Evolutionary conservation across 2,888 invertebrate genomes (phyloP), one percentile per base, ranked within the genome.

Genomic region (Seira sanloemensis): DNA sequence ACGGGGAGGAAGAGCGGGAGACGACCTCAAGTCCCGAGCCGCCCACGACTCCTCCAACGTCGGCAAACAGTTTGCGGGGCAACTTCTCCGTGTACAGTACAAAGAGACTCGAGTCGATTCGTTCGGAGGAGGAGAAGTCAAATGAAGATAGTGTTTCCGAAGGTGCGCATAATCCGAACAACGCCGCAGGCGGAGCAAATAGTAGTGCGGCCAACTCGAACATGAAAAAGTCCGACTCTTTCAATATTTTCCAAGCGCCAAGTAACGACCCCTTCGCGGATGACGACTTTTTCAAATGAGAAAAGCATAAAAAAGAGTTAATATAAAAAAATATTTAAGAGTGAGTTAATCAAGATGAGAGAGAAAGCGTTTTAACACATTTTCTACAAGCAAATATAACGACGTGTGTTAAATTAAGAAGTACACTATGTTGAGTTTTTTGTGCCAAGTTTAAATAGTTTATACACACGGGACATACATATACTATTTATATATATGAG

Each of bases 241-340:
- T 97, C 7, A 97, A 97, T 91, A 97, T 97, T 90, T 97, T 97
- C 92, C 95, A 95, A 2, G 93, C 96, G 73, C 96, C 96, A 90
- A 94, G 94, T 67, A 74, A 84, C 62, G 97, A 97, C 92, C 97
- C 97, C 0, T 97, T 97, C 90, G 97, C 96, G 89, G 96, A 96
- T 76, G 96, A 96, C 88, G 90, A 90, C 78, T 97, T 97, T 91
- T 97, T 97, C 37, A 82, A 82, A 27, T 77, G 72, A n/a, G 62
- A 16, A 5, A 5, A 62, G 7, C 4, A 62, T n/a, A n/a, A n/a
- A n/a, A n/a, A n/a, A n/a, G n/a, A n/a, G n/a, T n/a, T n/a, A n/a
- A n/a, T n/a, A n/a, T n/a, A n/a, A n/a, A n/a, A n/a, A n/a, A n/a
- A n/a, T n/a, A n/a, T n/a, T n/a, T n/a, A n/a, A n/a, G n/a, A n/a